Percentiles rank a stretch among this genome's conserved stretches.
These are phyloP conservation scores for Calyptommatus sinebrachiatus DNA, from an alignment of 2,113 vertebrate genomes.

Conservation along the genomic window DNA sequence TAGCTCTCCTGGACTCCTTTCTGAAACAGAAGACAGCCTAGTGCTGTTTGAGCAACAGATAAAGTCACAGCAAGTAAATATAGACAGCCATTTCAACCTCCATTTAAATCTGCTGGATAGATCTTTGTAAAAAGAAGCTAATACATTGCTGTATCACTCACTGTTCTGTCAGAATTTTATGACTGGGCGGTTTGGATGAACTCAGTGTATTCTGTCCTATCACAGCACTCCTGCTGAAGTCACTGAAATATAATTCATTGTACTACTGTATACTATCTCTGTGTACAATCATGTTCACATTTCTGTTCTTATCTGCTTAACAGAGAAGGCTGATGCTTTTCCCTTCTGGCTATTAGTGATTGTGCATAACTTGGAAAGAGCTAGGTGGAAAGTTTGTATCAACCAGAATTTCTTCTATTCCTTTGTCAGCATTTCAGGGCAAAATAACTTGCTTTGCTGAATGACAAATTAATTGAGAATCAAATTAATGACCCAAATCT, in stretches of 20 bases:
- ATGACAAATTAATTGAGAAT: conserved; percentile 43
- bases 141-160: no score
- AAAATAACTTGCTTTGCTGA: conserved; percentile 50
- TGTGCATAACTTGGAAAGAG: conserved; percentile 28
- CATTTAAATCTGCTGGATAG: background rate
- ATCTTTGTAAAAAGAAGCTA: background rate
- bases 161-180: no score
- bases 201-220: background rate
- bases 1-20: no score
- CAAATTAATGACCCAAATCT: conserved; percentile 50
- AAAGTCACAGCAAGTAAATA: background rate
- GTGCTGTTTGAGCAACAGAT: background rate
- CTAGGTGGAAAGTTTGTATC: background rate
- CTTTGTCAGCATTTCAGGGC: conserved; percentile 52
- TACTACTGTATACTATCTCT: no score
- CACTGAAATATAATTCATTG: background rate
- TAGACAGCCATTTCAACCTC: background rate
- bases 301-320: background rate
- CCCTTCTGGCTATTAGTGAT: conserved; percentile 11
- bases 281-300: background rate
- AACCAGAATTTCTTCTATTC: conserved; percentile 21
- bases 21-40: no score
- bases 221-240: background rate
- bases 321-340: conserved; percentile 10
- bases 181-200: background rate